phyloP scores from a whole-genome alignment of 2,113 vertebrate genomes.

The Oncorhynchus gorbuscha region DNA sequence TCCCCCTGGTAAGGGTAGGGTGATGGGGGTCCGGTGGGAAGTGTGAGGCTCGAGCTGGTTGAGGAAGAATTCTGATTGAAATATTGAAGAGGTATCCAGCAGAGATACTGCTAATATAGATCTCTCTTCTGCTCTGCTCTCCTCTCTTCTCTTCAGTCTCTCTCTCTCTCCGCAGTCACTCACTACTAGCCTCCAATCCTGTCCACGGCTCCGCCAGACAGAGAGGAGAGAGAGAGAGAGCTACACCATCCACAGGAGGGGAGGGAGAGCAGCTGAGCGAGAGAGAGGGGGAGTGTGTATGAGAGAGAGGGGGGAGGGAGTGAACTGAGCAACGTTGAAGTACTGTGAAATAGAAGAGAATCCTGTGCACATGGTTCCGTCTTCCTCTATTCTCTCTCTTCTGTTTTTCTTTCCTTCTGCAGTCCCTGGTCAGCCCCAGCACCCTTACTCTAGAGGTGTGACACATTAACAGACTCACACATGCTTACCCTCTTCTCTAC shows the following conservation, averaged over 20 bases:
- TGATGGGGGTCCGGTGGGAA: constrained; percentile 14
- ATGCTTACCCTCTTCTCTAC: neutral
- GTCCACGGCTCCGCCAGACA: constrained; percentile 71
- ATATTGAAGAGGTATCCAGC: constrained; percentile 20
- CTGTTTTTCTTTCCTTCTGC: constrained; percentile 20
- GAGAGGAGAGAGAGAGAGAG: constrained; percentile 43
- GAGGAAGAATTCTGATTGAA: neutral
- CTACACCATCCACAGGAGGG: no score
- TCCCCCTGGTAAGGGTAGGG: constrained; percentile 54
- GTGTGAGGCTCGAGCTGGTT: constrained; percentile 12
- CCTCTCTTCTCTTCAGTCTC: constrained; percentile 36
- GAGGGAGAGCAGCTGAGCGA: constrained; percentile 55
- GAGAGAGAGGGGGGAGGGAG: constrained; percentile 51
- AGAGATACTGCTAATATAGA: constrained; percentile 25
- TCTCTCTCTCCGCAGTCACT: constrained; percentile 62
- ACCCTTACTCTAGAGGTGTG: neutral
- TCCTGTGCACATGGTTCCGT: neutral
- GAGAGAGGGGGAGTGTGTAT: constrained; percentile 31
- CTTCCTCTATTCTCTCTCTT: constrained; percentile 15
- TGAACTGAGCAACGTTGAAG: neutral
- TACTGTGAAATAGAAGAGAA: neutral
- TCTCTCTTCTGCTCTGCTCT: constrained; percentile 42
- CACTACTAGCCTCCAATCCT: constrained; percentile 70
- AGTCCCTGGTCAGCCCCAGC: neutral
- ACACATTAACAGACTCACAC: constrained; percentile 7